These are phyloP conservation scores for Rhodeus uyekii DNA, from an alignment of 2,797 vertebrate genomes.

Conservation along the genomic window DNA sequence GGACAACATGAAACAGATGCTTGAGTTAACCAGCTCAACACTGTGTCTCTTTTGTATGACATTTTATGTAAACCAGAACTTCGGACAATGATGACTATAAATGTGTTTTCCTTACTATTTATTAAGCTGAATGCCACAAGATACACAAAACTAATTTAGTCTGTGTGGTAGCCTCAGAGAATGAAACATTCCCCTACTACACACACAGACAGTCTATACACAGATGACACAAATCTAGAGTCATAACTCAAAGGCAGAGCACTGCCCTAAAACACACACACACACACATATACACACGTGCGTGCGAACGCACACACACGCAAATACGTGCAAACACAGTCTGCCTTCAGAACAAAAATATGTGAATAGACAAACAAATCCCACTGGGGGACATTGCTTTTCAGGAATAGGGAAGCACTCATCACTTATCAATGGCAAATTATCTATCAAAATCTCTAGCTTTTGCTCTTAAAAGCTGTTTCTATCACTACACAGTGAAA, in stretches of 20 bases:
- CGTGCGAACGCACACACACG: neutral
- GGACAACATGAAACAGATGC: conserved; percentile 46
- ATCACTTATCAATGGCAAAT: neutral
- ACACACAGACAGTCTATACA: conserved; percentile 24
- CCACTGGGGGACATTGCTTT: neutral
- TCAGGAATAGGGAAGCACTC: neutral
- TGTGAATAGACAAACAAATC: neutral
- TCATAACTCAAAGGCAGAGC: conserved; percentile 27
- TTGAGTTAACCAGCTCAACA: conserved; percentile 22
- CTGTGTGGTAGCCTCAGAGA: conserved; percentile 24
- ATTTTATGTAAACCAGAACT: conserved; percentile 36
- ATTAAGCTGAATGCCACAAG: conserved; percentile 34
- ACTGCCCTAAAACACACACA: conserved; percentile 1
- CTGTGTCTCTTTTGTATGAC: conserved; percentile 27
- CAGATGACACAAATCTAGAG: conserved; percentile 29
- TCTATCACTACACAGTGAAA: neutral
- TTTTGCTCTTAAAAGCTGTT: neutral
- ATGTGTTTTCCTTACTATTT: conserved; percentile 37
- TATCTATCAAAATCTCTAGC: neutral
- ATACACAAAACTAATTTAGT: conserved; percentile 33
- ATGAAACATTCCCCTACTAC: neutral
- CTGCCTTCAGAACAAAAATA: neutral
- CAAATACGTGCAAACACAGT: neutral
- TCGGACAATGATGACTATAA: conserved; percentile 33
- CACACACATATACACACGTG: too few species aligned